Evolutionary conservation across 1,140 invertebrate genomes (phyloP).

Genomic region (Euura saliciscinereae): DNA sequence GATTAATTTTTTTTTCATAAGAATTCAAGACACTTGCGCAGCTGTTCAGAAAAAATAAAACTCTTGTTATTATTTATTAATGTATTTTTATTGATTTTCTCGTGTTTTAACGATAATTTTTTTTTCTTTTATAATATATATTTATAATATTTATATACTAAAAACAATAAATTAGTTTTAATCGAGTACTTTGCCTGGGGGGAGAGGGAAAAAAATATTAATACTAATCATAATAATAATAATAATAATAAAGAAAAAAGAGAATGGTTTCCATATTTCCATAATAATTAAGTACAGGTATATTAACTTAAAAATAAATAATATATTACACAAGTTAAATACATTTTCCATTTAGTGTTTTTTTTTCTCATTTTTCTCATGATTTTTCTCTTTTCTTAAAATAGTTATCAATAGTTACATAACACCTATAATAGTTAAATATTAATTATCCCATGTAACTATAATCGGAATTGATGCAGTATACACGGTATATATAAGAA

Average conservation of each 20-base stretch:
- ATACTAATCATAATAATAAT: background rate
- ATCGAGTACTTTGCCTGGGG: background rate
- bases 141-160: background rate
- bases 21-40: no score
- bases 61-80: background rate
- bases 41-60: no score
- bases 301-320: conserved; percentile 31
- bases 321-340: conserved; percentile 37
- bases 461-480: background rate
- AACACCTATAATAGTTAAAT: no score
- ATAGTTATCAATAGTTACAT: background rate
- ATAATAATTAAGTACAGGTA: conserved; percentile 27
- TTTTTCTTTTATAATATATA: conserved; percentile 3
- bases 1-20: no score
- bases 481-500: conserved; percentile 36
- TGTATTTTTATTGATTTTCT: background rate
- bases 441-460: no score
- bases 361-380: background rate
- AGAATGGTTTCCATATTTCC: background rate
- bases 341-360: conserved; percentile 13
- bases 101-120: background rate
- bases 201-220: background rate
- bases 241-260: background rate
- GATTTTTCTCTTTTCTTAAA: background rate
- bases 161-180: background rate